phyloP scores from a whole-genome alignment of 2,888 invertebrate genomes.

The Phytoseiulus persimilis region DNA sequence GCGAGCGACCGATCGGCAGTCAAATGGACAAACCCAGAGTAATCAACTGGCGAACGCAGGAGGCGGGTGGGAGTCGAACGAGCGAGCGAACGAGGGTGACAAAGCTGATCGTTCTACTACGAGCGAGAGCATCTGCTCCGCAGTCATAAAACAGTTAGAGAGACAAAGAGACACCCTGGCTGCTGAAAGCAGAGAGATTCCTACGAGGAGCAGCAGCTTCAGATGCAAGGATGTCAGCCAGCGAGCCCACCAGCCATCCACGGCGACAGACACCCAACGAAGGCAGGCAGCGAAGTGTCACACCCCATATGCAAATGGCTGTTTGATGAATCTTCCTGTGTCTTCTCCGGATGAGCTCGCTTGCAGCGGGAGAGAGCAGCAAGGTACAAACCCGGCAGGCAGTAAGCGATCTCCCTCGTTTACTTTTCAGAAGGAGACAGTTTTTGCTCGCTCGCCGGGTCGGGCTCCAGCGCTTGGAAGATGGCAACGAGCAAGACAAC shows the following conservation, averaged over 20 bases:
- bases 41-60: background rate
- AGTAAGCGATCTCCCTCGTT: background rate
- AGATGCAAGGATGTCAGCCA: background rate
- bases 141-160: background rate
- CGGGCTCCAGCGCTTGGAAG: background rate
- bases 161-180: background rate
- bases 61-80: background rate
- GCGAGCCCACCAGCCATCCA: background rate
- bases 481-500: background rate
- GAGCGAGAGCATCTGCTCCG: background rate
- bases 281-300: slow-evolving; percentile 15
- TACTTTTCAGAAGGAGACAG: background rate
- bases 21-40: background rate
- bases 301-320: slow-evolving; percentile 34
- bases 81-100: background rate
- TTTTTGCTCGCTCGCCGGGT: background rate
- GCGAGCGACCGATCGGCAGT: background rate
- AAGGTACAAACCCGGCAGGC: background rate
- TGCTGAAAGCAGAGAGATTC: background rate
- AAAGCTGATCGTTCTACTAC: background rate
- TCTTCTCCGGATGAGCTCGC: slow-evolving; percentile 7
- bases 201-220: background rate
- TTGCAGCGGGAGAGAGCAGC: background rate
- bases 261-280: background rate
- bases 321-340: slow-evolving; percentile 33